Base-by-base conservation (phyloP, 2,797 vertebrate species). In the Poeciliopsis paucimaculata region DNA sequence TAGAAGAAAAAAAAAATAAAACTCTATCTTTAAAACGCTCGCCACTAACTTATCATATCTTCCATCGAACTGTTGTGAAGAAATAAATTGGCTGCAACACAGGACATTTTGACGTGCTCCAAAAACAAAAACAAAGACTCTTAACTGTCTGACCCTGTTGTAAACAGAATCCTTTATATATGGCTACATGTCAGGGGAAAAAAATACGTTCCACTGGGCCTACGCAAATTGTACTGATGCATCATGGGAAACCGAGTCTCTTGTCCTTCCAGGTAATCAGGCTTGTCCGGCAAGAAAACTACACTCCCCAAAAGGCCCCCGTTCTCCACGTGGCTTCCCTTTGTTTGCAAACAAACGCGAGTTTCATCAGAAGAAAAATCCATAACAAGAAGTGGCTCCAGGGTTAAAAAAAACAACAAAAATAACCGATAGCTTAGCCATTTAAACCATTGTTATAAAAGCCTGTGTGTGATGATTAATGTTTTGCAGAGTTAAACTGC, bases 291-390 rank as follows among this genome's bases (percentile, higher is more conserved):
- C 1, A 2, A 71, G 6, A 16, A 73, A 92, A 95, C 94, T 13
- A 46, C 95, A 93, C 20, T 87, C 93, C 95, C 95, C 95, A 88
- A 0, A 26, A 5, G 31, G 68, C 34, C 2, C 11, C 5, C 3
- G 77, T 28, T 76, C 94, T 95, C 89, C 95, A 96, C 92, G 95
- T 96, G 96, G 91, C 93, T 87, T 60, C 77, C 36, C 90, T 95
- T 96, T 96, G 96, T 96, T 96, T 96, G 96, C 95, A 96, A 96
- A 96, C 96, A 96, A 95, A 91, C 86, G 16, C 9, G 72, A 86
- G 47, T 87, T 91, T 86, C 46, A 41, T 18, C 6, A 49, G 76
- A 64, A 26, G 12, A 75, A 78, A 88, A 81, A 55, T 79, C 74
- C 28, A 60, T 0, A 74, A 85, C 82, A 73, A 75, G 28, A 49